Conservation (phyloP, 2,797 vertebrate genomes). For the Prunella strophiata region DNA sequence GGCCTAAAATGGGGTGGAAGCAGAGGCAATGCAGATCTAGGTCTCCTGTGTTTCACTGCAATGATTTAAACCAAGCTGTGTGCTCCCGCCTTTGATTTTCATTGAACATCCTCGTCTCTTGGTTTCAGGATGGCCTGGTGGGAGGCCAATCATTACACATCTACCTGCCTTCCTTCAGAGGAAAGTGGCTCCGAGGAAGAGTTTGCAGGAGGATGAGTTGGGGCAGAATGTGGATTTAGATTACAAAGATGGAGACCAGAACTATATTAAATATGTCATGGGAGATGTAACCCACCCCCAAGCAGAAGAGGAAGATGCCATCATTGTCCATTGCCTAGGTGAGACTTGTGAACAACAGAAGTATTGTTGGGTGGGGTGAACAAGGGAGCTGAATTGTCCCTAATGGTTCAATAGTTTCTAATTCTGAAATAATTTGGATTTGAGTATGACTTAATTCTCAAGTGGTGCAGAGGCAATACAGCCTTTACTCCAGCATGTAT, state of each 20-base stretch:
- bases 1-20: neutral
- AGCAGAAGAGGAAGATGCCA: constrained; percentile 79
- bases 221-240: constrained; percentile 53
- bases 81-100: neutral
- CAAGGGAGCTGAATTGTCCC: neutral
- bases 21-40: neutral
- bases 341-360: neutral
- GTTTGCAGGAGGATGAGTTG: constrained; percentile 56
- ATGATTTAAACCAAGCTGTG: neutral
- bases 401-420: neutral
- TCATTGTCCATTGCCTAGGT: constrained; percentile 94
- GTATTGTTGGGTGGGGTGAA: neutral
- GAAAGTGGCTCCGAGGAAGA: constrained; percentile 82
- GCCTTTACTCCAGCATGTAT: neutral
- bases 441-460: neutral
- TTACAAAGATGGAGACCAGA: constrained; percentile 76
- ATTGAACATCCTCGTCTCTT: neutral
- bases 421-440: neutral
- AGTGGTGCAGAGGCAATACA: neutral
- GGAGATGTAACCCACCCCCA: constrained; percentile 92
- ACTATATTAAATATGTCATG: constrained; percentile 83
- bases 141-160: constrained; percentile 85
- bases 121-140: constrained; percentile 88
- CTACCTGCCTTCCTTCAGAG: constrained; percentile 80
- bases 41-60: neutral